Evolutionary conservation across 2,113 vertebrate species (phyloP), one percentile per base, ranked within the genome.

Genomic region (Mobula birostris): DNA sequence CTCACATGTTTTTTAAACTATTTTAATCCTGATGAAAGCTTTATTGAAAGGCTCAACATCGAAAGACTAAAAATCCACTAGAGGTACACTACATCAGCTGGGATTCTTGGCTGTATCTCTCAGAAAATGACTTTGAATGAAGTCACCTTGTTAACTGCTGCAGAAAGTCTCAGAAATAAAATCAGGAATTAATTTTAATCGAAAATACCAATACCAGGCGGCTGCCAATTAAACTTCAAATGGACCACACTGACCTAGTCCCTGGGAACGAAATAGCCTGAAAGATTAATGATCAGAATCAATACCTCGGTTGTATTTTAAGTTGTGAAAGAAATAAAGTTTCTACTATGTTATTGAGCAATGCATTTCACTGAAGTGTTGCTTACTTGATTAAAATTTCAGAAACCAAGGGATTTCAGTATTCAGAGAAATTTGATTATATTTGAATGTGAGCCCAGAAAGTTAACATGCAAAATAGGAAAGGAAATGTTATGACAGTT

Each of bases 161-260:
- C 3, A 63, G 83, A 87, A 61, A 87, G 24, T 29, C 56, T 58
- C 83, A 61, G 83, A 87, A 58, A 24, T 12, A 27, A 61, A 24
- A 87, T 83, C 48, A 8, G 82, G 56, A 87, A 61, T n/a, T 58
- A 87, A 87, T 40, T 58, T 56, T 87, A 61, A 87, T 87, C 83
- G 29, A 29, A 87, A 9, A 87, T 61, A 56, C 56, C 9, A 15
- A 27, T 61, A 61, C 48, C 82, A 58, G 82, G 27, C 19, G 19
- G 27, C 56, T 56, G 56, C 27, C 83, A 87, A 61, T 87, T 61
- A 87, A 87, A 61, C 83, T 77, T 27, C 29, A 61, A 61, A n/a
- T 29, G 29, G 29, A 27, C 83, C 29, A 56, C 56, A 7, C 56
- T 61, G 83, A 29, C 56, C 58, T 61, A 27, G 0, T 0, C 56